Evolutionary conservation across 2,113 vertebrate genomes (phyloP).

Genomic region (Amblyopsis rosae): DNA sequence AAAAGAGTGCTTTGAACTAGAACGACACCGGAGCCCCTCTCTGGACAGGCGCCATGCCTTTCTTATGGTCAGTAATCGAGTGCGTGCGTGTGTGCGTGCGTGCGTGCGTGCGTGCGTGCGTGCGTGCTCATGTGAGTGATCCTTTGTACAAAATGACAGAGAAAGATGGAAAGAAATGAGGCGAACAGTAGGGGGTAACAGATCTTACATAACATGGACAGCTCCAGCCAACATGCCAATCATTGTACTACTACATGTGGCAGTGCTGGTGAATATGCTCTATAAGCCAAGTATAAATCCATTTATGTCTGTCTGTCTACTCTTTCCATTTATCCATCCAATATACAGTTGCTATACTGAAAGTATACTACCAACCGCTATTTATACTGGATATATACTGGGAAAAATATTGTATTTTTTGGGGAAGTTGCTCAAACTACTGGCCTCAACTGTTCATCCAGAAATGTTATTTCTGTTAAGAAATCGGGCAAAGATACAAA

Average conservation of each 20-base stretch:
- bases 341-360: no score
- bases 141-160: constrained; percentile 55
- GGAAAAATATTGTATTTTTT: no score
- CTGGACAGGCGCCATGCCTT: constrained; percentile 60
- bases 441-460: no score
- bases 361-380: no score
- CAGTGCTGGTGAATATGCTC: constrained; percentile 31
- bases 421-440: no score
- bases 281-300: background rate
- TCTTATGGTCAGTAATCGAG: constrained; percentile 48
- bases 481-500: background rate
- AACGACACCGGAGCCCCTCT: constrained; percentile 58
- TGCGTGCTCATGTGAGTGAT: constrained; percentile 25
- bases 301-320: background rate
- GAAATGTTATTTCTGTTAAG: no score
- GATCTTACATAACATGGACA: constrained; percentile 64
- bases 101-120: constrained; percentile 1
- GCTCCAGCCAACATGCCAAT: constrained; percentile 51
- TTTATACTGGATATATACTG: no score
- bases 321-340: no score
- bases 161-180: background rate
- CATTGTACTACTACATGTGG: constrained; percentile 50
- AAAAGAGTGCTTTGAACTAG: constrained; percentile 67
- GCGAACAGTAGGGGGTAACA: background rate
- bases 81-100: background rate